Evolutionary conservation across 2,888 invertebrate genomes (phyloP).

Genomic region (Pteria penguin): DNA sequence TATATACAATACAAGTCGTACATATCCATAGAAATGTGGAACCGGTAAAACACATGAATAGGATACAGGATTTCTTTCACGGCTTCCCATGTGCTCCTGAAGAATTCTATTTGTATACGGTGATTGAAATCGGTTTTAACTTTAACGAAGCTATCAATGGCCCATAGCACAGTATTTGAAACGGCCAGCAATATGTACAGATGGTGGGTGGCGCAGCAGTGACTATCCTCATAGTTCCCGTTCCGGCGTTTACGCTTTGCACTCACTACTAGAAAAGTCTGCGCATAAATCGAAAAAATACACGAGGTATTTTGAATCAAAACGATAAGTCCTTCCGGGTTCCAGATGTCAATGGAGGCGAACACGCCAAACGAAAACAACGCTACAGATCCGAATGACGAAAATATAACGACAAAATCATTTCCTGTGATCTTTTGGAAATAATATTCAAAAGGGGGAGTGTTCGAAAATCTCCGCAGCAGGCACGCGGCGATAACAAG

Average conservation of each 20-base stretch:
- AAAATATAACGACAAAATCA: constrained; percentile 12
- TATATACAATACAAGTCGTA: constrained; percentile 18
- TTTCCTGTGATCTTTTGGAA: constrained; percentile 2
- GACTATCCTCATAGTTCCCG: too few relatives aligned
- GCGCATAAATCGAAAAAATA: constrained; percentile 8
- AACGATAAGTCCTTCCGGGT: background rate
- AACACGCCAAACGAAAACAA: constrained; percentile 17
- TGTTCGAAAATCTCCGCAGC: background rate
- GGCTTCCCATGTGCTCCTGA: background rate
- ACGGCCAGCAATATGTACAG: constrained; percentile 10
- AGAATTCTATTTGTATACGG: background rate
- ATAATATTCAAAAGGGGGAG: too few relatives aligned
- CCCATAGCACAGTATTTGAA: constrained; percentile 12
- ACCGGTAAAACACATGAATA: constrained; percentile 19
- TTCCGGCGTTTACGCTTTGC: background rate
- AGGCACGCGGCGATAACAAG: background rate
- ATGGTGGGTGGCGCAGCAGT: background rate
- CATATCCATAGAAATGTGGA: constrained; percentile 17
- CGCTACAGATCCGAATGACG: constrained; percentile 16
- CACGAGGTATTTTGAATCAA: background rate
- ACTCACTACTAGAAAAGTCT: constrained; percentile 8
- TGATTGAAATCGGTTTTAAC: background rate
- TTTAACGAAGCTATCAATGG: constrained; percentile 10
- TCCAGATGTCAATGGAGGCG: background rate
- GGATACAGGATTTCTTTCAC: constrained; percentile 13